These are phyloP conservation scores for Toxotes jaculatrix DNA, from an alignment of 2,113 vertebrate species.

Conservation along the genomic window DNA sequence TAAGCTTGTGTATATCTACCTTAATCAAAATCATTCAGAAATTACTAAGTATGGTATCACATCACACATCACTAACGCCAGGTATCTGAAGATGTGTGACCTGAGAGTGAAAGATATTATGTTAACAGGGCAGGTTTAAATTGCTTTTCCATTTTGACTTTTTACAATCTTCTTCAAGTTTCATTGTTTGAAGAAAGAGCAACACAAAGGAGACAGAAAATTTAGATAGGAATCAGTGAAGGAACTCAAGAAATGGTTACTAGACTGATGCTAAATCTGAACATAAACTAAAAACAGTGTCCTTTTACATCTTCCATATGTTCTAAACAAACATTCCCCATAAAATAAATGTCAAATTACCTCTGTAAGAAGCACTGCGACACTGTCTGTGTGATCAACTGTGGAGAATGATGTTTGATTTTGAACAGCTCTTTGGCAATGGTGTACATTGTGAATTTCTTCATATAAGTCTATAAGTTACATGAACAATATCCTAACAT, in stretches of 20 bases:
- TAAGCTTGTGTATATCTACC: background rate
- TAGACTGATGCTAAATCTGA: background rate
- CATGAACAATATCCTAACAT: too few relatives aligned
- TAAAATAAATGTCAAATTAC: background rate
- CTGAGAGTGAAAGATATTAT: slow-evolving; percentile 21
- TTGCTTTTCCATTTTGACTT: slow-evolving; percentile 29
- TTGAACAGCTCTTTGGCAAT: too few relatives aligned
- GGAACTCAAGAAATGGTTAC: too few relatives aligned
- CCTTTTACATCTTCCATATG: background rate
- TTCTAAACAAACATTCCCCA: background rate
- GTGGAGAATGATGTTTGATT: background rate
- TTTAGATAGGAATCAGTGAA: background rate
- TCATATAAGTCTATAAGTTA: too few relatives aligned
- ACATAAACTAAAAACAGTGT: too few relatives aligned
- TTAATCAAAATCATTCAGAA: slow-evolving; percentile 8
- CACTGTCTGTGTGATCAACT: background rate
- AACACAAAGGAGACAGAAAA: background rate
- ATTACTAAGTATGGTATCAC: background rate
- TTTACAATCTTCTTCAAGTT: background rate
- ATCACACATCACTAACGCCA: background rate
- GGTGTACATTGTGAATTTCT: too few relatives aligned
- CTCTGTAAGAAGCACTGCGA: background rate
- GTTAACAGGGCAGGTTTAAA: slow-evolving; percentile 41
- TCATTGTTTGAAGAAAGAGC: background rate
- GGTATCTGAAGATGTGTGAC: slow-evolving; percentile 6